These are phyloP conservation scores for Sycobia sp. DNA, from an alignment of 1,140 invertebrate species.

Conservation along the genomic window DNA sequence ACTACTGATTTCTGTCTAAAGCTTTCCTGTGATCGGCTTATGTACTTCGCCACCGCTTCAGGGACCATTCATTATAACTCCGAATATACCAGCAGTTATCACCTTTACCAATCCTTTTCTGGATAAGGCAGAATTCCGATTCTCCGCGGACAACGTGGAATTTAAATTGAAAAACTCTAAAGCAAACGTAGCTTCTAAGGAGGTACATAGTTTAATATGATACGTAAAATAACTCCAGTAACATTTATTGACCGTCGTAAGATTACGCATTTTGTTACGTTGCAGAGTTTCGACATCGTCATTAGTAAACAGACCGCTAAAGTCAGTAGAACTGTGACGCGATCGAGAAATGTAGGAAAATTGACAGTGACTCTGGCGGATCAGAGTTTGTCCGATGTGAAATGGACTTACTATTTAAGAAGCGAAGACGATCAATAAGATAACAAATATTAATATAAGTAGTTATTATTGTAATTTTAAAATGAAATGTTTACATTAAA, in stretches of 20 bases:
- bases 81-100: slow-evolving; percentile 22
- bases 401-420: slow-evolving; percentile 47
- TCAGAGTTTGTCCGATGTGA: slow-evolving; percentile 30
- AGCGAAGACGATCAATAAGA: slow-evolving; percentile 14
- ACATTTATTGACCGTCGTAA: no score
- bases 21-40: slow-evolving; percentile 41
- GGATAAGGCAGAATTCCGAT: slow-evolving; percentile 37
- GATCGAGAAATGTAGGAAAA: slow-evolving; percentile 37
- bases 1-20: slow-evolving; percentile 4
- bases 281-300: slow-evolving; percentile 29
- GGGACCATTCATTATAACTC: slow-evolving; percentile 40
- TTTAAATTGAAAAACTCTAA: slow-evolving; percentile 26
- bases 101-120: slow-evolving; percentile 45
- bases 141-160: slow-evolving; percentile 34
- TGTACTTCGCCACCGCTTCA: slow-evolving; percentile 38
- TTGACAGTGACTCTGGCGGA: slow-evolving; percentile 38
- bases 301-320: no score
- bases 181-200: slow-evolving; percentile 33
- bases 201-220: no score
- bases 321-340: no score
- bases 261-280: background rate
- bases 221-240: no score
- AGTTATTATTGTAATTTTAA: background rate
- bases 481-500: background rate
- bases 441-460: no score